Evolutionary conservation across 2,113 vertebrate species (phyloP).

Genomic region (Oenanthe oenanthe): DNA sequence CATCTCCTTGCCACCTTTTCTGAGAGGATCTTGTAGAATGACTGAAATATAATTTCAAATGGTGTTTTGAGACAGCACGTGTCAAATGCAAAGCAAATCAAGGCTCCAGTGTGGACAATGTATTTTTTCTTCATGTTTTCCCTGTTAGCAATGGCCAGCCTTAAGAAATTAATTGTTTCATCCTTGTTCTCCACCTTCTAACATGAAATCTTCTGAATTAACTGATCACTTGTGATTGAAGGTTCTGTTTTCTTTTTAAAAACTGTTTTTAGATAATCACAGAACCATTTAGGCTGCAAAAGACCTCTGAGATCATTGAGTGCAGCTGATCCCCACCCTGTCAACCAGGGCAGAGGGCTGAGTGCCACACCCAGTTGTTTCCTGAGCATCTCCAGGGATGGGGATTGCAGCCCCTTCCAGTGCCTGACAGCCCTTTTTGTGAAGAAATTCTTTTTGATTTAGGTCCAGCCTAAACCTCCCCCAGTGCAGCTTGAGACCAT

Average conservation of each 20-base stretch:
- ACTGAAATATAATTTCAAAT: constrained; percentile 2
- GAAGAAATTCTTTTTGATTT: neutral
- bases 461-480: neutral
- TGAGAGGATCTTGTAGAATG: neutral
- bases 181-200: neutral
- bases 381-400: too few species aligned
- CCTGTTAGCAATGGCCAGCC: neutral
- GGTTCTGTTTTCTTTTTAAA: neutral
- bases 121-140: neutral
- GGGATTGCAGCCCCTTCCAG: neutral
- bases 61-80: neutral
- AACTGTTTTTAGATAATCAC: neutral
- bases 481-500: rapidly evolving
- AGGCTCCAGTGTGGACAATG: neutral
- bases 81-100: neutral
- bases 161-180: constrained; percentile 13
- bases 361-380: neutral
- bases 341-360: too few species aligned
- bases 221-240: neutral
- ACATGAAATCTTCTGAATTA: neutral
- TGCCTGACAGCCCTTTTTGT: rapidly evolving
- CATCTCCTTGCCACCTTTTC: neutral
- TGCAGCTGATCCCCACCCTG: neutral
- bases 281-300: neutral
- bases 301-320: rapidly evolving